Evolutionary conservation across 2,888 invertebrate species (phyloP).

Genomic region (Macrosoma leucophasiata): DNA sequence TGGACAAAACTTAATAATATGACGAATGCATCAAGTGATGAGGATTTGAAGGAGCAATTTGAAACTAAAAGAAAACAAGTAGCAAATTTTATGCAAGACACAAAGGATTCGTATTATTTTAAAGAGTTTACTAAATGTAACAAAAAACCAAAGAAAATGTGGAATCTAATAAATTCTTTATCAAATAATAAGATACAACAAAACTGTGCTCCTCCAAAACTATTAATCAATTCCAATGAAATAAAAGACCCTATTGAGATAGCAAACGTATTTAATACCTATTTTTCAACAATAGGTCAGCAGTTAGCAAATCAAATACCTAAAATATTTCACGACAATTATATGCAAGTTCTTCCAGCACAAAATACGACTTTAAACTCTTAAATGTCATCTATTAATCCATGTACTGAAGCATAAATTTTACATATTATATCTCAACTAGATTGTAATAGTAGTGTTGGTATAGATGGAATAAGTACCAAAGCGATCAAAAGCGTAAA

Average conservation of each 20-base stretch:
- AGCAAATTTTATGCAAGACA: neutral
- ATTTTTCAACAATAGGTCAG: constrained; percentile 10
- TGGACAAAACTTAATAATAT: constrained; percentile 5
- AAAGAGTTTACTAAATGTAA: constrained; percentile 3
- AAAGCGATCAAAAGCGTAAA: constrained; percentile 1
- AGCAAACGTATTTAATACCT: constrained; percentile 8
- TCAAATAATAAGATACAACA: constrained; percentile 6
- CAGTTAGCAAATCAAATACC: constrained; percentile 10
- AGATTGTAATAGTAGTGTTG: constrained; percentile 2
- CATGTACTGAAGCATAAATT: constrained; percentile 1
- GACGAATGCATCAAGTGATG: constrained; percentile 2
- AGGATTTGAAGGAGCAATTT: constrained; percentile 1
- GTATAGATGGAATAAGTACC: neutral
- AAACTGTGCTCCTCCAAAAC: constrained; percentile 10
- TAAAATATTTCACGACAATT: constrained; percentile 3
- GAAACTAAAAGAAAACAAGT: neutral
- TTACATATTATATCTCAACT: constrained; percentile 1
- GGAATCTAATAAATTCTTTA: constrained; percentile 4
- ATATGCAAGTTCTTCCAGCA: neutral
- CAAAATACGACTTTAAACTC: neutral
- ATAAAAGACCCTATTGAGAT: constrained; percentile 6
- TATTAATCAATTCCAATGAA: neutral
- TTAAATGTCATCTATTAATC: too few species aligned
- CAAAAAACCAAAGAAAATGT: constrained; percentile 7
- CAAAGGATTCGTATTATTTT: constrained; percentile 9